Base-by-base conservation (phyloP, 2,113 vertebrate species). In the Hoplias malabaricus region DNA sequence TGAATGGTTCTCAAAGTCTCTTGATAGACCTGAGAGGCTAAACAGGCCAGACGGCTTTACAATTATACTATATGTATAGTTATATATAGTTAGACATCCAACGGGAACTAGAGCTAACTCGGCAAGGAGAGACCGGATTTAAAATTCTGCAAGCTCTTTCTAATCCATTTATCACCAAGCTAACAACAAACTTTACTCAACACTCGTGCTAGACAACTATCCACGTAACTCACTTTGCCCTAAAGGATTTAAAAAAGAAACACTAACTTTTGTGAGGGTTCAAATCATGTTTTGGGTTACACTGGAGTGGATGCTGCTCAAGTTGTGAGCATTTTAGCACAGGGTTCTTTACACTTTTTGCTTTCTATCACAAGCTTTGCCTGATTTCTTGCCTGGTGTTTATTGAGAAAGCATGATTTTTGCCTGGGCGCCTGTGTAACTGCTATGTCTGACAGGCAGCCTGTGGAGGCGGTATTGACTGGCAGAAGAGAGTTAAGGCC, bases 161-260 rank as follows among this genome's bases (percentile, higher is more conserved):
- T 82, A 75, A 84, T 83, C 67, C 66, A 75, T 70, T 81, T 84
- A 78, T 66, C 42, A 77, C 68, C 5, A 62, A 68, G 12, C 66
- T 72, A 80, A 80, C 68, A 75, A 79, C 71, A 56, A 6, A 2
- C 50, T 65, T 34, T 75, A 9, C 23, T 59, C 21, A 3, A 56
- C 10, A 16, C 19, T 33, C 69, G 27, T 59, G 27, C 27, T 31
- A 33, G 0, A 33, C 9, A 27, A 61, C 29, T 61, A 25, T 59
- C 29, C 31, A 31, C 9, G 5, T 29, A 33, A 33, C 25, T 29
- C 5, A 8, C 57, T 61, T 16, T 4, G 10, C 29, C 25, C 5
- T 14, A 4, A 29, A 29, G 27, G 25, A 11, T 0, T 31, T 1
- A 5, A 31, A 33, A 59, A 1, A 14, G 21, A n/a, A 33, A 31